phyloP scores from a whole-genome alignment of 2,113 vertebrate genomes.

The Chascanopsetta lugubris region DNA sequence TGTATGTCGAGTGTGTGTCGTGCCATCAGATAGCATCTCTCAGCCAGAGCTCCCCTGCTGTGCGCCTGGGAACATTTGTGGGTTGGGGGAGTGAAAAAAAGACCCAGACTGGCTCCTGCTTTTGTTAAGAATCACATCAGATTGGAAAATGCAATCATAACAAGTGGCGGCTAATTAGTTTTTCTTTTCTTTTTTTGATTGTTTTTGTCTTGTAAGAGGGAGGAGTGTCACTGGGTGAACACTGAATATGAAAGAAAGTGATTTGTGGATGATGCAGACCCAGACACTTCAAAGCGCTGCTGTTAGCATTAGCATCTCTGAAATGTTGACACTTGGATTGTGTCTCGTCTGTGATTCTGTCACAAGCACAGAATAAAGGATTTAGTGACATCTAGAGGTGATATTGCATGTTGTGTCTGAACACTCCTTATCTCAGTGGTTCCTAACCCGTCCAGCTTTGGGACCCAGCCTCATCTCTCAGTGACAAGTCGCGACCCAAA shows the following conservation, averaged over 20 bases:
- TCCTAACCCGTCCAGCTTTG: too few relatives aligned
- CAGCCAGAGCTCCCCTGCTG: constrained; percentile 37
- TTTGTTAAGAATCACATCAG: constrained; percentile 62
- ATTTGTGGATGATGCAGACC: constrained; percentile 33
- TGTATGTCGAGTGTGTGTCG: not conserved
- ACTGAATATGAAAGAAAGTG: constrained; percentile 45
- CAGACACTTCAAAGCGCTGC: constrained; percentile 21
- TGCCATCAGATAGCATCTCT: constrained; percentile 32
- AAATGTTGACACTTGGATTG: not conserved
- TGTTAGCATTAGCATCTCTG: constrained; percentile 33
- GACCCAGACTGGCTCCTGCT: constrained; percentile 25
- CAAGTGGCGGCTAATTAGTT: constrained; percentile 54
- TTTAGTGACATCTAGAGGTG: too few relatives aligned
- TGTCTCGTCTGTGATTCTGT: not conserved
- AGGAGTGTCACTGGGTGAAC: constrained; percentile 7
- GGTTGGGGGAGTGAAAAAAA: not conserved
- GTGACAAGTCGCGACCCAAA: too few relatives aligned
- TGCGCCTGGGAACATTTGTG: constrained; percentile 27
- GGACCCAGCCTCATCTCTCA: too few relatives aligned
- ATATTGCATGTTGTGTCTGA: too few relatives aligned
- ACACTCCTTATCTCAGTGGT: too few relatives aligned
- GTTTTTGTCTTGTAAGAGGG: constrained; percentile 6
- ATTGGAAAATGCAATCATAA: constrained; percentile 63
- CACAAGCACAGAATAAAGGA: too few relatives aligned
- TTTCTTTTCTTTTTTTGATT: too few relatives aligned